Percentiles rank a stretch among this genome's conserved stretches.
These are phyloP conservation scores for Drosophila neocordata DNA, from an alignment of 1,140 invertebrate species.

Conservation along the genomic window DNA sequence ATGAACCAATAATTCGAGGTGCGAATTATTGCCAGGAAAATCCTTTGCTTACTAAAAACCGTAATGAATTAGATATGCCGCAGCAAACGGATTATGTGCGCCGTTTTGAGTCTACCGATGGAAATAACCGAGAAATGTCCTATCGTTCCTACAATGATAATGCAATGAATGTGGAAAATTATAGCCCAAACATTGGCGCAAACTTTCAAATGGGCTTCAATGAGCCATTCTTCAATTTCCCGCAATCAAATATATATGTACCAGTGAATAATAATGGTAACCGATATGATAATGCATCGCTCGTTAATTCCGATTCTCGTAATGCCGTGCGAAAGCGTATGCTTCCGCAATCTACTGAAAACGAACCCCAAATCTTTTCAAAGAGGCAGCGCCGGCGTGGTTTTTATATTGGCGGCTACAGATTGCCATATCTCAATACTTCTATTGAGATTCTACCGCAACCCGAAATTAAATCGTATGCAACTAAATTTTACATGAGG, in stretches of 20 bases:
- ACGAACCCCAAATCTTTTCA: background rate
- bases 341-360: background rate
- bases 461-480: conserved; percentile 16
- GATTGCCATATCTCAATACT: conserved; percentile 12
- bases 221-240: background rate
- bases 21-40: background rate
- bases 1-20: background rate
- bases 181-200: too few relatives aligned
- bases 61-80: too few relatives aligned
- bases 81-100: too few relatives aligned
- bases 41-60: background rate
- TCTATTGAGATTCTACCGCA: background rate
- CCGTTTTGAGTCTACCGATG: too few relatives aligned
- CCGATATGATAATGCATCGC: too few relatives aligned
- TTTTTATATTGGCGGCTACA: conserved; percentile 30
- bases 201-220: too few relatives aligned
- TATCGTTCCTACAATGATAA: too few relatives aligned
- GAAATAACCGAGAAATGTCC: too few relatives aligned
- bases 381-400: background rate
- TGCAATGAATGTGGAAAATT: too few relatives aligned
- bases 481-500: conserved; percentile 21
- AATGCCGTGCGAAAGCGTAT: background rate
- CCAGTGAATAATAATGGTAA: background rate
- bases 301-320: background rate
- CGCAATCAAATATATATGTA: background rate